phyloP scores from a whole-genome alignment of 2,888 invertebrate genomes.

The Cataglyphis altisquamis region DNA sequence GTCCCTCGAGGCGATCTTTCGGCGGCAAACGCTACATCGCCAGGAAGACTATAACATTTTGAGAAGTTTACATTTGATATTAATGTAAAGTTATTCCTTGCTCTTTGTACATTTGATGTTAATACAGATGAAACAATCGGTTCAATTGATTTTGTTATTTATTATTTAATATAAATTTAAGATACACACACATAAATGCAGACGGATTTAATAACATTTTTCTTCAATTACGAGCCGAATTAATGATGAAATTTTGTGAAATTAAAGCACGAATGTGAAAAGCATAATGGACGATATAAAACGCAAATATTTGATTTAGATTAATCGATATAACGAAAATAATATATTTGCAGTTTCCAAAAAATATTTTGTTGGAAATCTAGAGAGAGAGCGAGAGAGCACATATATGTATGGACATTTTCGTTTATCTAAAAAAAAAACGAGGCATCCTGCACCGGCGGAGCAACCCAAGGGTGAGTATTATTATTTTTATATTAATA shows the following conservation, averaged over 20 bases:
- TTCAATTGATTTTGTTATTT: background rate
- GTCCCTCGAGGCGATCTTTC: conserved; percentile 92
- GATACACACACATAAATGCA: background rate
- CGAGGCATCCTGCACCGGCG: no score
- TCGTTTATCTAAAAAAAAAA: background rate
- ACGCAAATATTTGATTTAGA: background rate
- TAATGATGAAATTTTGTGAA: background rate
- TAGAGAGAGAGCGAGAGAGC: background rate
- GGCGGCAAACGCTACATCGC: conserved; percentile 96
- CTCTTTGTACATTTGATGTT: background rate
- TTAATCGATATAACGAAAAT: background rate
- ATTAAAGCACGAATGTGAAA: background rate
- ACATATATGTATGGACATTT: background rate
- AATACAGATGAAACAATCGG: background rate
- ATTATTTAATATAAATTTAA: background rate
- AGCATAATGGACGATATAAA: background rate
- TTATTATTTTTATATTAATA: no score
- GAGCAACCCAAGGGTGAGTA: no score
- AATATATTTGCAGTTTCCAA: background rate
- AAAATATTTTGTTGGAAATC: background rate
- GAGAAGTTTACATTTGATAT: background rate
- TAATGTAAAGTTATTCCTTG: background rate
- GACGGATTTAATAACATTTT: background rate
- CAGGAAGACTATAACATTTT: conserved; percentile 87
- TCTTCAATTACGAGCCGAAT: background rate